Conservation (phyloP, 2,888 invertebrate species). For the Spodoptera exigua region DNA sequence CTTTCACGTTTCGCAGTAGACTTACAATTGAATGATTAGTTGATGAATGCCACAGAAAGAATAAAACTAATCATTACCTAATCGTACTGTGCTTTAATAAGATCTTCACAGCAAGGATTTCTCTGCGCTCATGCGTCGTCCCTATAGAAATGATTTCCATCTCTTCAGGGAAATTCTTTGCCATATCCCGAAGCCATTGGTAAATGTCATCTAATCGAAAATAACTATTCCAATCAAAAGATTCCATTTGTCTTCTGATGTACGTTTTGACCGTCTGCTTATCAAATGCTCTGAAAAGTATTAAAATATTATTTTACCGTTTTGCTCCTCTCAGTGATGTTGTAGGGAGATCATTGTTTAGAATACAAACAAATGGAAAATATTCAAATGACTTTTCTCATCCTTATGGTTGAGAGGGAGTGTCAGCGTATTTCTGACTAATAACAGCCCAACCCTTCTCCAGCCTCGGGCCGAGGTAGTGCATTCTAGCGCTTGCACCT, state of each 20-base stretch:
- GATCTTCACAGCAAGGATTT: slow-evolving; percentile 72
- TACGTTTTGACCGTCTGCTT: slow-evolving; percentile 75
- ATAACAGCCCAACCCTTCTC: no score
- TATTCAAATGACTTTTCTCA: no score
- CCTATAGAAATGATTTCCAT: slow-evolving; percentile 79
- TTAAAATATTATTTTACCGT: no score
- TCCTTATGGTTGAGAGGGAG: no score
- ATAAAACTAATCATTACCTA: slow-evolving; percentile 39
- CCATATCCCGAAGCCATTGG: slow-evolving; percentile 87
- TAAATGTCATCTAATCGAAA: slow-evolving; percentile 89
- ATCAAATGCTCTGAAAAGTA: slow-evolving; percentile 71
- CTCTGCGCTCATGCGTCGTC: slow-evolving; percentile 74
- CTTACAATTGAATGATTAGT: no score
- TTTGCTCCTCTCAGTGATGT: no score
- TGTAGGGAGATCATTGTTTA: no score
- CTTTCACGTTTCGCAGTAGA: no score
- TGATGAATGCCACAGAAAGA: neutral
- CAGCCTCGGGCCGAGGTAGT: no score
- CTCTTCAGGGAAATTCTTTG: slow-evolving; percentile 74
- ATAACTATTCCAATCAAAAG: slow-evolving; percentile 88
- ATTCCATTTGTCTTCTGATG: slow-evolving; percentile 71
- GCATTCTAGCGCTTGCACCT: no score
- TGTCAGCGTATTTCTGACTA: no score
- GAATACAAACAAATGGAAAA: no score
- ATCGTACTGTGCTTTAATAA: slow-evolving; percentile 41